Conservation (phyloP, 2,888 invertebrate species). For the Chrysolina oricalcia region DNA sequence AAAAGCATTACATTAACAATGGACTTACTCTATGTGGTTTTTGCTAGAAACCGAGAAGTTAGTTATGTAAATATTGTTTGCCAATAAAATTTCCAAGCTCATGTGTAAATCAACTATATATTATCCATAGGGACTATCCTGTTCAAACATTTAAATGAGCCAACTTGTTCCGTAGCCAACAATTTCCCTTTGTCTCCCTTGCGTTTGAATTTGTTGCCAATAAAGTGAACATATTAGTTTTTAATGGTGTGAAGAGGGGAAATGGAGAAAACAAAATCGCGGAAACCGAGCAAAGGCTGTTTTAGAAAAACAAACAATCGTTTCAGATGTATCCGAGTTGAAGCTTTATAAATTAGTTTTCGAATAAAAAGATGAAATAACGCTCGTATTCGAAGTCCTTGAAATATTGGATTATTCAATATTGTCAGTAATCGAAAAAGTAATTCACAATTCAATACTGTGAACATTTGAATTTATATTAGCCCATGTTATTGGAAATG, state of each 20-base stretch:
- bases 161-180: background rate
- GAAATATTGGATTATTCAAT: constrained; percentile 37
- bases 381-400: constrained; percentile 15
- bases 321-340: constrained; percentile 30
- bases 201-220: constrained; percentile 17
- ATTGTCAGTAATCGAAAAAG: constrained; percentile 36
- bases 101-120: background rate
- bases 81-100: background rate
- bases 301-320: constrained; percentile 25
- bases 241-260: constrained; percentile 27
- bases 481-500: constrained; percentile 25
- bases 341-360: constrained; percentile 30
- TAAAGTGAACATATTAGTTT: constrained; percentile 33
- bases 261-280: constrained; percentile 26
- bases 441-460: constrained; percentile 19
- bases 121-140: background rate
- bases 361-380: constrained; percentile 26
- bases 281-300: constrained; percentile 23
- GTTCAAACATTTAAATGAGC: background rate
- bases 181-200: constrained; percentile 14
- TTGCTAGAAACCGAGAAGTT: too few species aligned
- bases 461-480: constrained; percentile 26
- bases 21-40: too few species aligned
- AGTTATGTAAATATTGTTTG: background rate
- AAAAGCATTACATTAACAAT: too few species aligned